Conservation (phyloP, 2,113 vertebrate species). For the Acrocephalus arundinaceus region DNA sequence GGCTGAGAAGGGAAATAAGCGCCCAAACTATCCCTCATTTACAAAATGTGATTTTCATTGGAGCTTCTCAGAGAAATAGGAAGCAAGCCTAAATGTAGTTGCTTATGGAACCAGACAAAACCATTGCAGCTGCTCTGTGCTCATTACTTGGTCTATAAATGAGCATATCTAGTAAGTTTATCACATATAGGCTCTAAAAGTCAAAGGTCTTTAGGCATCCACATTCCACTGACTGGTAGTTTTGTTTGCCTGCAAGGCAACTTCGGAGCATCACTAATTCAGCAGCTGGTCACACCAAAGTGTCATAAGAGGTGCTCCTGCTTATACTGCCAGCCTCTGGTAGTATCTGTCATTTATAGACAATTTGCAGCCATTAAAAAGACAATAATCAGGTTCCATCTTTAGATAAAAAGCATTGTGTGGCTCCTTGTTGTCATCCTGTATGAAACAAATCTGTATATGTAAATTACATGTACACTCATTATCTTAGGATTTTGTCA, state of each 20-base stretch:
- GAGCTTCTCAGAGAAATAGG: neutral
- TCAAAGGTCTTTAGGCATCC: neutral
- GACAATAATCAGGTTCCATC: neutral
- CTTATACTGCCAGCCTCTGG: neutral
- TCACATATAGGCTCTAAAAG: neutral
- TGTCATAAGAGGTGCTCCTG: neutral
- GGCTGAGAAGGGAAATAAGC: neutral
- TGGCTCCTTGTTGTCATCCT: neutral
- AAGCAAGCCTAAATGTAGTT: neutral
- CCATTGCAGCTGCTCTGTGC: neutral
- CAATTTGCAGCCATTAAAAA: neutral
- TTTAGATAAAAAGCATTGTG: neutral
- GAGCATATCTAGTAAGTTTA: neutral
- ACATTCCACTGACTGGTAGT: neutral
- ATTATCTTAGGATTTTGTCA: neutral
- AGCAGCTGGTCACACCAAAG: neutral
- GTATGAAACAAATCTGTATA: neutral
- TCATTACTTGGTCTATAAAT: neutral
- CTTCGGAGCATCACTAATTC: neutral
- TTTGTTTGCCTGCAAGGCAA: neutral
- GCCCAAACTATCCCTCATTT: neutral
- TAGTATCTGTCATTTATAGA: neutral
- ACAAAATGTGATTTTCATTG: neutral
- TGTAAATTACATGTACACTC: neutral
- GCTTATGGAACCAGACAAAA: neutral